phyloP scores from a whole-genome alignment of 1,140 invertebrate species.

The Achatina immaculata region DNA sequence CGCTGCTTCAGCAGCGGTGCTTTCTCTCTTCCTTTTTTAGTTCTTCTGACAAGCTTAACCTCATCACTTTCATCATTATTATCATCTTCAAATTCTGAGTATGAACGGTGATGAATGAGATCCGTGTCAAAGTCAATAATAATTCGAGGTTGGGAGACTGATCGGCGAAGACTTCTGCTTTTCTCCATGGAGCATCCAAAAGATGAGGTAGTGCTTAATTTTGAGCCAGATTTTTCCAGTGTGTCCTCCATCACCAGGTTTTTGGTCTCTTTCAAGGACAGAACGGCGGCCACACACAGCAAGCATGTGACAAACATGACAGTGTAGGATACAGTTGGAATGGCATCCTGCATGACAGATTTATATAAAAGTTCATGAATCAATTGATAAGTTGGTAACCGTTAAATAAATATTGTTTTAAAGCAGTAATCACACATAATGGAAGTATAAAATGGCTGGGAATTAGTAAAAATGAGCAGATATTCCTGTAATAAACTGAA shows the following conservation, averaged over 20 bases:
- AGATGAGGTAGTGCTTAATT: not conserved
- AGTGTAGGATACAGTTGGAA: conserved; percentile 6
- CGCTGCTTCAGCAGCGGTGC: not conserved
- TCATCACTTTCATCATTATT: not conserved
- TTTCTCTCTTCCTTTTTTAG: not conserved
- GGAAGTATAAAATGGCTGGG: too few relatives aligned
- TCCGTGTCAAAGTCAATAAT: conserved; percentile 19
- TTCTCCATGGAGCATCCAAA: not conserved
- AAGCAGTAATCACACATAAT: too few relatives aligned
- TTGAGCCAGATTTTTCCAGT: not conserved
- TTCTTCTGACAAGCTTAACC: not conserved
- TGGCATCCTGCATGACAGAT: not conserved
- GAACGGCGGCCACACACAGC: not conserved
- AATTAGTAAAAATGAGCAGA: too few relatives aligned
- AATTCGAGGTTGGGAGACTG: not conserved
- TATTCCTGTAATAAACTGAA: too few relatives aligned
- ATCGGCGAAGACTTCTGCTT: too few relatives aligned
- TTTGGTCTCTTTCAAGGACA: conserved; percentile 6
- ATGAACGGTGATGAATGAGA: conserved; percentile 6
- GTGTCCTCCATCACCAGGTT: conserved; percentile 29
- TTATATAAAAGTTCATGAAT: too few relatives aligned
- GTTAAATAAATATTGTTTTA: too few relatives aligned
- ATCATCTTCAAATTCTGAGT: conserved; percentile 16
- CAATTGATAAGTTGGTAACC: too few relatives aligned
- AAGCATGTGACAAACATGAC: not conserved